Evolutionary conservation across 2,888 invertebrate genomes (phyloP).

Genomic region (Himalopsyche anomala): DNA sequence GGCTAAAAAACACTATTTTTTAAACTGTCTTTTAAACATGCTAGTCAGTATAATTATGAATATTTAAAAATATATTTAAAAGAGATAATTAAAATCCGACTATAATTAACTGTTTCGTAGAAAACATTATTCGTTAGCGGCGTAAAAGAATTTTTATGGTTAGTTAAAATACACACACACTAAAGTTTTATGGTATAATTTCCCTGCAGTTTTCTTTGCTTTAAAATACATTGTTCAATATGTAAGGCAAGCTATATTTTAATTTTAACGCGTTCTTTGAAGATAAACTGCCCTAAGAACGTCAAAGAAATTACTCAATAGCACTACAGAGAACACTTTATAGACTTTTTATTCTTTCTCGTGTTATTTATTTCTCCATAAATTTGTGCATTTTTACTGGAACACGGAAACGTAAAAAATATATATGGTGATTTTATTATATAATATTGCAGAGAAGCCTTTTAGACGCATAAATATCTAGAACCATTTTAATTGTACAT

Average conservation of each 20-base stretch:
- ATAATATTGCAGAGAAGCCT: no score
- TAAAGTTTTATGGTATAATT: slow-evolving; percentile 12
- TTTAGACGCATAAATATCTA: no score
- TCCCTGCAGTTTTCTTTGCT: slow-evolving; percentile 15
- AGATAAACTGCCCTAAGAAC: slow-evolving; percentile 46
- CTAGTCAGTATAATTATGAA: no score
- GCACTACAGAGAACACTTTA: slow-evolving; percentile 45
- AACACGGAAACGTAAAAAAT: neutral
- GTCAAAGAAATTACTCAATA: slow-evolving; percentile 44
- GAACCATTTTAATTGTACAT: no score
- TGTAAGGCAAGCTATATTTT: slow-evolving; percentile 40
- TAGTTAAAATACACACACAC: neutral
- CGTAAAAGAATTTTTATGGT: neutral
- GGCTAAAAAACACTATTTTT: no score
- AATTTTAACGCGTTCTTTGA: slow-evolving; percentile 43
- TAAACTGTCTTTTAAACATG: no score
- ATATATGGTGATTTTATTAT: no score
- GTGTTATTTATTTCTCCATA: slow-evolving; percentile 29
- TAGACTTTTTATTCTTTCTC: slow-evolving; percentile 4
- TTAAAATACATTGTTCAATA: slow-evolving; percentile 27
- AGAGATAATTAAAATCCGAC: no score
- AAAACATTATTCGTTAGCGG: no score
- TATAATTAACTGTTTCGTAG: no score
- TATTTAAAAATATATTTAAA: no score
- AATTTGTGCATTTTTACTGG: slow-evolving; percentile 9